Percentiles rank a stretch among this genome's conserved stretches.
Conservation (phyloP, 2,888 invertebrate species). For the Dicyrtoma fusca region DNA sequence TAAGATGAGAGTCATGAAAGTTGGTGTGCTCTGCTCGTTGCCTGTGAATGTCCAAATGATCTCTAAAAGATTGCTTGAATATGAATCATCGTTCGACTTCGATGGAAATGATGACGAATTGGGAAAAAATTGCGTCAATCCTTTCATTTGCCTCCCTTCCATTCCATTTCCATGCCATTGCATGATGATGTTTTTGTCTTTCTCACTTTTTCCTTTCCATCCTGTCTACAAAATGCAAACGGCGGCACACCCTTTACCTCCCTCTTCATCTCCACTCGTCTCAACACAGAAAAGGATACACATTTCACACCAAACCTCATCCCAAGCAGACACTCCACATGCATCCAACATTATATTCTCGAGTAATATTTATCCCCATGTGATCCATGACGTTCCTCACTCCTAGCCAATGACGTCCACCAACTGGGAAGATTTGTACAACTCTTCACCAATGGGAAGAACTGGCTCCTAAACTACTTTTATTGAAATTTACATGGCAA, state of each 20-base stretch:
- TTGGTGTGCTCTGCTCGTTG: not conserved
- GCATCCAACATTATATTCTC: not conserved
- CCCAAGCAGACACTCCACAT: not conserved
- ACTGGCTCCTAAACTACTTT: too few species aligned
- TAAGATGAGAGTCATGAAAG: conserved; percentile 5
- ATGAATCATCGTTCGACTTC: conserved; percentile 53
- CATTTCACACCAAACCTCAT: not conserved
- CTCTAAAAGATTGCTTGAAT: conserved; percentile 14
- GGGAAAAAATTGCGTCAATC: conserved; percentile 54
- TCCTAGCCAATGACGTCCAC: not conserved
- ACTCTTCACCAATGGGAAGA: too few species aligned
- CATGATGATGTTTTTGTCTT: conserved; percentile 5
- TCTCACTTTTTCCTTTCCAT: conserved; percentile 39
- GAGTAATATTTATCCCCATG: not conserved
- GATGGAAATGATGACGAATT: conserved; percentile 55
- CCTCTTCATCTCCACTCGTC: not conserved
- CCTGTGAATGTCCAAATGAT: conserved; percentile 3
- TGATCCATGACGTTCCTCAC: too few species aligned
- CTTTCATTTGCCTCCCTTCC: conserved; percentile 25
- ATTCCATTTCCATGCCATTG: too few species aligned
- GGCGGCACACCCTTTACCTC: conserved; percentile 26
- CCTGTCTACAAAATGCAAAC: conserved; percentile 12
- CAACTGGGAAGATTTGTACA: too few species aligned
- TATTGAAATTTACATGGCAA: too few species aligned
- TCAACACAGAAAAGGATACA: not conserved